These are phyloP conservation scores for Vidua chalybeata DNA, from an alignment of 2,113 vertebrate species.

Conservation along the genomic window DNA sequence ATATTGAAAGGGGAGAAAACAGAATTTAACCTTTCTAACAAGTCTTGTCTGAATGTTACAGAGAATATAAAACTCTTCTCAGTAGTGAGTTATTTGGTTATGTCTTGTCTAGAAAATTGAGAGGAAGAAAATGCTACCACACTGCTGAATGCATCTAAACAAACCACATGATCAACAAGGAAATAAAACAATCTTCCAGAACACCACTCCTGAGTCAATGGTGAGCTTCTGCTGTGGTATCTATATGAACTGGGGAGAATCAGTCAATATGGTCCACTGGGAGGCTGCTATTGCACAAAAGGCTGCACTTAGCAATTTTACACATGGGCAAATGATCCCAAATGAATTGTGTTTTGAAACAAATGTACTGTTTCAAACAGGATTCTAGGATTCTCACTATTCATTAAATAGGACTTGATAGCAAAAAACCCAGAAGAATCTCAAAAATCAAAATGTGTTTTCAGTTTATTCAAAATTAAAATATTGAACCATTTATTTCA, in stretches of 20 bases:
- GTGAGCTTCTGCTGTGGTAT: neutral
- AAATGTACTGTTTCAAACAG: neutral
- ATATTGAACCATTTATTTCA: neutral
- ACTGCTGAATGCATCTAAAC: neutral
- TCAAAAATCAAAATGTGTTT: neutral
- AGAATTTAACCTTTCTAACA: neutral
- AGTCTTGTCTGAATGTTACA: neutral
- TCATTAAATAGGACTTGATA: neutral
- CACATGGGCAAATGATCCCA: neutral
- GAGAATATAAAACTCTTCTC: neutral
- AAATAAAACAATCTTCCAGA: neutral
- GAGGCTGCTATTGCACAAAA: neutral
- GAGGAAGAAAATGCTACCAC: neutral
- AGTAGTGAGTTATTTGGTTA: neutral
- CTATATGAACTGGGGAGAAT: neutral
- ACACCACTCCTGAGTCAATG: neutral
- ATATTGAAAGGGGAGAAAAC: neutral
- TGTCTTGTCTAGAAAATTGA: neutral
- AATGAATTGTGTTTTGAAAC: neutral
- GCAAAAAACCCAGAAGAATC: neutral
- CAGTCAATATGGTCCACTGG: neutral
- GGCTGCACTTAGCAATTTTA: neutral
- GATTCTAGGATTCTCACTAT: neutral
- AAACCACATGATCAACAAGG: neutral
- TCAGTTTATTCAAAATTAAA: neutral